These are phyloP conservation scores for Sceloporus undulatus DNA, from an alignment of 2,113 vertebrate genomes.

Conservation along the genomic window DNA sequence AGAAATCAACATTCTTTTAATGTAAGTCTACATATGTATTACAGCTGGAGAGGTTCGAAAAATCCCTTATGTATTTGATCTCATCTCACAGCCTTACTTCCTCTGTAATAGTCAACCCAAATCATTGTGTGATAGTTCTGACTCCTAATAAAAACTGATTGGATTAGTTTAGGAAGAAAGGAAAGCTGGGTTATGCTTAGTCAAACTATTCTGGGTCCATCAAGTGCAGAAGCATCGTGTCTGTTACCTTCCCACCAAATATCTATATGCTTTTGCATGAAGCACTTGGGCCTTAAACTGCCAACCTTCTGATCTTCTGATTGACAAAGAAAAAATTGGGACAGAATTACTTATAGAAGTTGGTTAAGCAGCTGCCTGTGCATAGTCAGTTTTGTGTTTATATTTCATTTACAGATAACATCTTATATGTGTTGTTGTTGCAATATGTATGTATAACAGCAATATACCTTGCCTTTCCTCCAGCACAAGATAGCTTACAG, in stretches of 20 bases:
- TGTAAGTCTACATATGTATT: neutral
- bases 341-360: neutral
- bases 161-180: neutral
- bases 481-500: no score
- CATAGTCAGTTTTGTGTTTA: neutral
- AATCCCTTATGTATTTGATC: neutral
- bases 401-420: neutral
- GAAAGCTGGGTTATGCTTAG: no score
- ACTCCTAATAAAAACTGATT: neutral
- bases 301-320: no score
- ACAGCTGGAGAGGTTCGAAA: neutral
- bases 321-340: neutral
- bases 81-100: neutral
- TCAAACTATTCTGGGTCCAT: no score
- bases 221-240: no score
- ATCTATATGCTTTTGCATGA: no score
- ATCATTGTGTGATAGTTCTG: neutral
- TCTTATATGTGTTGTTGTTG: neutral
- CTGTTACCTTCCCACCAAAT: no score
- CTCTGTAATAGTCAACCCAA: neutral
- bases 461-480: no score
- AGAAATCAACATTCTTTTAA: slow-evolving; percentile 11
- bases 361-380: neutral
- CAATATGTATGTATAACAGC: neutral
- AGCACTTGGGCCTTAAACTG: no score